These are phyloP conservation scores for Paramuricea clavata DNA, from an alignment of 92 coral and sea anemone genomes.

Conservation along the genomic window DNA sequence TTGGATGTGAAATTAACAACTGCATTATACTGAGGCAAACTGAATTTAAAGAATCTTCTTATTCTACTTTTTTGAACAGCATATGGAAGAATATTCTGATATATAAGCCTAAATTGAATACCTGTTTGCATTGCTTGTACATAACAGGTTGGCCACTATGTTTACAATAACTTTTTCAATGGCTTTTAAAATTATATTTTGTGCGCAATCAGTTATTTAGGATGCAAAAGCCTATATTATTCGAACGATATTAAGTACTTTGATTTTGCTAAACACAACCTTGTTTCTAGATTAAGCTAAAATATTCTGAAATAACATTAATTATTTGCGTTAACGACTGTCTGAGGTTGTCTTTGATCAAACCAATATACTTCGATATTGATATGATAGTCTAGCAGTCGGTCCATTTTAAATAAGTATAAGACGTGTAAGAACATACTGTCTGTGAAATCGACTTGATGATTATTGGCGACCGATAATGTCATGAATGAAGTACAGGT, in stretches of 20 bases:
- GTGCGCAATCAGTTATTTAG: background rate
- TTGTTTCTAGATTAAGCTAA: background rate
- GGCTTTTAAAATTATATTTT: background rate
- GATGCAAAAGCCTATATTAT: too few relatives aligned
- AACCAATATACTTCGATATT: background rate
- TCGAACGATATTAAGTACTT: background rate
- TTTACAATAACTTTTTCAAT: background rate
- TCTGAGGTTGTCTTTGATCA: background rate
- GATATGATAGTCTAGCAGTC: too few relatives aligned
- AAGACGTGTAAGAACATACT: too few relatives aligned
- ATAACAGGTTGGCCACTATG: slow-evolving; percentile 31
- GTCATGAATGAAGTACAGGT: too few relatives aligned
- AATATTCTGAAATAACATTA: background rate
- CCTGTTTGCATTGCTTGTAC: slow-evolving; percentile 31
- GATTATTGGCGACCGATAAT: too few relatives aligned
- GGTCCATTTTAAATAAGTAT: background rate
- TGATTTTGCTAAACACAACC: background rate
- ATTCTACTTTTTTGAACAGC: background rate
- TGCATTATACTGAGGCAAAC: background rate
- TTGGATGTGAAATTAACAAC: background rate
- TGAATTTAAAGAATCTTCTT: background rate
- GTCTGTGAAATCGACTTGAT: too few relatives aligned
- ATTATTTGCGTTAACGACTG: background rate
- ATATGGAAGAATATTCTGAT: background rate
- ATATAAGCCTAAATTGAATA: background rate